Conservation (phyloP, 2,797 vertebrate genomes). For the Pseudochromis fuscus region DNA sequence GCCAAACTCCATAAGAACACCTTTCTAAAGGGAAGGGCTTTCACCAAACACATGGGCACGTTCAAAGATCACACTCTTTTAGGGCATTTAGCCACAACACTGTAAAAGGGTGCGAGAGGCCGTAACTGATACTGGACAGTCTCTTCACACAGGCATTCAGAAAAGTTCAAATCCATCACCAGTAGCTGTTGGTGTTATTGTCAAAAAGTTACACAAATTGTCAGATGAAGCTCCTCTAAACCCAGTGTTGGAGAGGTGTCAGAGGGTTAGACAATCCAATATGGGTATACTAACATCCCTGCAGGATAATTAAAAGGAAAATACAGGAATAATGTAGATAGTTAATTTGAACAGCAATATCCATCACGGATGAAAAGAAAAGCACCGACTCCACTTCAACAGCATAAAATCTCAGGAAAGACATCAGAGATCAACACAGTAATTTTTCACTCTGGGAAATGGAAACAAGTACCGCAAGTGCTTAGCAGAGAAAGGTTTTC, state of each 20-base stretch:
- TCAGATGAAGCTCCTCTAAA: neutral
- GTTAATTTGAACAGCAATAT: constrained; percentile 14
- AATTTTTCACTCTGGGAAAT: constrained; percentile 34
- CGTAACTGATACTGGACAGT: neutral
- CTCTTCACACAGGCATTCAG: neutral
- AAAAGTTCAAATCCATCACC: constrained; percentile 9
- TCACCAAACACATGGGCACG: no score
- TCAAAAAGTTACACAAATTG: constrained; percentile 1
- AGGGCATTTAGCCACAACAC: no score
- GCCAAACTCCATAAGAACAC: no score
- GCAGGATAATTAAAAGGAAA: constrained; percentile 3
- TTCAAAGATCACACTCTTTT: no score
- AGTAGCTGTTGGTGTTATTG: neutral
- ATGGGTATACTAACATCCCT: neutral
- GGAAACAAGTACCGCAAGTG: constrained; percentile 48
- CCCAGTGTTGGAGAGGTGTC: neutral
- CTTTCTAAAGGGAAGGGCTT: no score
- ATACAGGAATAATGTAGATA: neutral
- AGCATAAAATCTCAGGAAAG: constrained; percentile 21
- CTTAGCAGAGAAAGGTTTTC: constrained; percentile 42
- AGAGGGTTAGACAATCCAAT: neutral
- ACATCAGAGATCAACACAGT: constrained; percentile 28
- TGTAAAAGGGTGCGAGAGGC: no score
- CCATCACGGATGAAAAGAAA: constrained; percentile 26
- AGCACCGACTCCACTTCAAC: constrained; percentile 1